These are phyloP conservation scores for Halisarca cf. caerulea DNA, from an alignment of 37 sponge, comb jelly and placozoan species.

Conservation along the genomic window DNA sequence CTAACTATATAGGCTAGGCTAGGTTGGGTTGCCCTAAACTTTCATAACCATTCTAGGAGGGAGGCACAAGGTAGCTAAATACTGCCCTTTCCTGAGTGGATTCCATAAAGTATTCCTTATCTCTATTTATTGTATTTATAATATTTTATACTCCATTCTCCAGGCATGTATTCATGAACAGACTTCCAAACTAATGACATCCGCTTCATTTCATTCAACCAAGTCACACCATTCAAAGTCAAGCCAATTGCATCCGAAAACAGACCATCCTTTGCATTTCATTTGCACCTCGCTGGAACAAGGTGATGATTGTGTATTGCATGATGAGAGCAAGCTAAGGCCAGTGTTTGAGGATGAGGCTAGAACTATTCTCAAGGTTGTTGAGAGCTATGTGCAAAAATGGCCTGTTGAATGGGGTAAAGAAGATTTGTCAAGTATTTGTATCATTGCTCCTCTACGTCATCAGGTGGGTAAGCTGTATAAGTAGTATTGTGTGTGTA, in stretches of 20 bases:
- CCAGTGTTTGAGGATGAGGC: not conserved
- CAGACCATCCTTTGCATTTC: slow-evolving; percentile 6
- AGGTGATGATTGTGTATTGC: not conserved
- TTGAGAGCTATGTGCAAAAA: not conserved
- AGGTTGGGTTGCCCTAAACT: no score
- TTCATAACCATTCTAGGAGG: no score
- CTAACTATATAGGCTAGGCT: no score
- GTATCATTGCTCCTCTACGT: slow-evolving; percentile 9
- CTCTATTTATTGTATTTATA: no score
- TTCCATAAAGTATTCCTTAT: no score
- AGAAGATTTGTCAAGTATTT: not conserved
- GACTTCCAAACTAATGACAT: no score
- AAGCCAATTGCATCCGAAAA: slow-evolving; percentile 15
- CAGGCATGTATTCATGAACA: no score
- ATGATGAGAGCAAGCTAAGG: not conserved
- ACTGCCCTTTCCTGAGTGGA: no score
- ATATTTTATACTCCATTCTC: no score
- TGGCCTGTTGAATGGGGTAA: slow-evolving; percentile 14
- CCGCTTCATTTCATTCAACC: no score
- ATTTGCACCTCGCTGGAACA: slow-evolving; percentile 17
- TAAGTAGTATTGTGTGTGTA: no score
- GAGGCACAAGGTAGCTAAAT: no score
- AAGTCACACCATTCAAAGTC: not conserved
- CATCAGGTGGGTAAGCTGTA: not conserved
- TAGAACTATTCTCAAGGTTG: not conserved